Percentiles rank a stretch among this genome's conserved stretches.
These are phyloP conservation scores for Sebastes steindachneri DNA, from an alignment of 2,797 vertebrate species.

Conservation along the genomic window DNA sequence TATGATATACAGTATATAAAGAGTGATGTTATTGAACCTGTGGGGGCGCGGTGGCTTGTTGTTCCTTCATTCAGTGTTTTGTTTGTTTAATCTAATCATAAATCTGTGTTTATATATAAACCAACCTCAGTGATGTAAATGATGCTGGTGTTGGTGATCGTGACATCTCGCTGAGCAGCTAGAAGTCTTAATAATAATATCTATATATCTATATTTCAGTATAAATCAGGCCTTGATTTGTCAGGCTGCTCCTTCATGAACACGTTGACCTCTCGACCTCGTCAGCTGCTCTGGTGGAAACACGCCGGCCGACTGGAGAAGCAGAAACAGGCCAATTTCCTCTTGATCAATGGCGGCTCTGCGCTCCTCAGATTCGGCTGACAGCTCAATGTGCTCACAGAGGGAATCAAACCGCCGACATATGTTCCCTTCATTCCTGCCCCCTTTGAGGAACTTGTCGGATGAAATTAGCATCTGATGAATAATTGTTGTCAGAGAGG, in stretches of 20 bases:
- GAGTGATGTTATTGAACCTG: too few relatives aligned
- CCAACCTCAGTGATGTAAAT: background rate
- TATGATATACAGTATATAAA: too few relatives aligned
- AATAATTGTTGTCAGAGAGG: constrained; percentile 32
- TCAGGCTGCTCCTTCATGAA: background rate
- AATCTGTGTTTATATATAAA: too few relatives aligned
- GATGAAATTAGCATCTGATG: constrained; percentile 60
- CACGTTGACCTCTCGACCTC: background rate
- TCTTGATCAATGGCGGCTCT: constrained; percentile 14
- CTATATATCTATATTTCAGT: background rate
- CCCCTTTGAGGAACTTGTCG: constrained; percentile 33
- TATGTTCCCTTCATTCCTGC: constrained; percentile 35
- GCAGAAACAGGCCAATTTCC: background rate
- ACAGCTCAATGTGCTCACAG: background rate
- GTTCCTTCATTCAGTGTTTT: background rate
- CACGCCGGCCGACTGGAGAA: background rate
- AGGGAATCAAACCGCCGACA: constrained; percentile 42
- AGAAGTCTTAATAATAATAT: background rate
- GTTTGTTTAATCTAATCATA: background rate
- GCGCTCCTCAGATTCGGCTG: constrained; percentile 20
- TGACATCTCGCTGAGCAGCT: background rate
- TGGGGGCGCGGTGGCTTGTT: too few relatives aligned
- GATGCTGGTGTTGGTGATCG: background rate
- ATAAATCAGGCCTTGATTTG: background rate
- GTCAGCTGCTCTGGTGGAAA: constrained; percentile 15